phyloP scores from a whole-genome alignment of 1,140 invertebrate genomes.

The Monochamus saltuarius region DNA sequence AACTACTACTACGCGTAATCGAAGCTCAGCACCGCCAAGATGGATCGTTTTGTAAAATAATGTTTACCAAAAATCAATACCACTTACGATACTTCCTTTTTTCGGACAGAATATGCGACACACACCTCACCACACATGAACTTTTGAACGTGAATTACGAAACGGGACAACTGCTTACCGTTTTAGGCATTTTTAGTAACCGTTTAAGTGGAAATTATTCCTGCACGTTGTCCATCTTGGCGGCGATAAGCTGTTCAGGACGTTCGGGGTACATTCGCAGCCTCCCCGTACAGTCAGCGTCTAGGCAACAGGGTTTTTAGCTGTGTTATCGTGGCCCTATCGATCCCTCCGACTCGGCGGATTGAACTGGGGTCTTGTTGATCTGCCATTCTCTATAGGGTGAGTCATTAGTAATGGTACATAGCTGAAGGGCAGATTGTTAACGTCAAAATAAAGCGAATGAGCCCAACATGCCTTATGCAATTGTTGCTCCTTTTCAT shows the following conservation, averaged over 20 bases:
- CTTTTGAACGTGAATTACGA: not conserved
- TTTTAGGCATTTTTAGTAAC: constrained; percentile 3
- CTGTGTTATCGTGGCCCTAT: not conserved
- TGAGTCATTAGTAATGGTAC: too few relatives aligned
- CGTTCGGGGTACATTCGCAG: constrained; percentile 37
- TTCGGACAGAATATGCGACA: not conserved
- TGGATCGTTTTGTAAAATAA: constrained; percentile 18
- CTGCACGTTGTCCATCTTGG: constrained; percentile 40
- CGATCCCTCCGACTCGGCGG: not conserved
- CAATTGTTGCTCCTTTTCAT: too few relatives aligned
- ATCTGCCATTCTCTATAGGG: constrained; percentile 1
- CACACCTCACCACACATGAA: not conserved
- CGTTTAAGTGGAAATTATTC: constrained; percentile 24
- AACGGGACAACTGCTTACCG: not conserved
- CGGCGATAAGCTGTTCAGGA: constrained; percentile 33
- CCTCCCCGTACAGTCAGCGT: constrained; percentile 28
- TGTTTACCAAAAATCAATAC: not conserved
- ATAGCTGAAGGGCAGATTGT: too few relatives aligned
- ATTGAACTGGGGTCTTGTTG: constrained; percentile 1
- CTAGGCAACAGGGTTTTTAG: constrained; percentile 1
- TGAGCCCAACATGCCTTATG: too few relatives aligned
- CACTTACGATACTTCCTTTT: constrained; percentile 1
- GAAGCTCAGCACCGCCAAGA: constrained; percentile 37
- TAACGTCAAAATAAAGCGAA: too few relatives aligned
- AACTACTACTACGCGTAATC: not conserved